Evolutionary conservation across 2,797 vertebrate genomes (phyloP).

Genomic region (Mormyrops boulengeri): DNA sequence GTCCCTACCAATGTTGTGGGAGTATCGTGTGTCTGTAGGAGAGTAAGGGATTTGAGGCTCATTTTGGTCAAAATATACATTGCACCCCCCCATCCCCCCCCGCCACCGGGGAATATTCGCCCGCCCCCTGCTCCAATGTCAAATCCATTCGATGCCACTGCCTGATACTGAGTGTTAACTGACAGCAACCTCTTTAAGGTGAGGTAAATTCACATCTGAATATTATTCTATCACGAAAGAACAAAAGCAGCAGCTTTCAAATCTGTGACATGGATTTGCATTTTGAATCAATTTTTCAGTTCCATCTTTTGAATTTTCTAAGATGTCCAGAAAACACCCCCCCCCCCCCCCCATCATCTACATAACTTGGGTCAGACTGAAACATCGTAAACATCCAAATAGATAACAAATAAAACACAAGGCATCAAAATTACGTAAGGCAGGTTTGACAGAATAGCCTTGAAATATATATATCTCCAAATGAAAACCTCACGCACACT

Average conservation of each 20-base stretch:
- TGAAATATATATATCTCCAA: background rate
- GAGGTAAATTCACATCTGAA: background rate
- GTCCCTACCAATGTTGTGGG: background rate
- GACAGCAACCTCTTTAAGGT: background rate
- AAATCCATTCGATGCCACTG: background rate
- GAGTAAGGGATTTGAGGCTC: background rate
- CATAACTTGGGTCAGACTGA: background rate
- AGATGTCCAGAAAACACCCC: background rate
- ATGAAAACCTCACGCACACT: background rate
- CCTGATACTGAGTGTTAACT: background rate
- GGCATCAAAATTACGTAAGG: background rate
- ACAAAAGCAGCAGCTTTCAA: background rate
- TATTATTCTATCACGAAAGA: background rate
- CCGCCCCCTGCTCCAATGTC: background rate
- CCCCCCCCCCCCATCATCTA: background rate
- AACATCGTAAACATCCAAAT: background rate
- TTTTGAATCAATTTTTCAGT: background rate
- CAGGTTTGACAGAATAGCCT: background rate
- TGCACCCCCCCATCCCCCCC: background rate
- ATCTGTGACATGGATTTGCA: background rate
- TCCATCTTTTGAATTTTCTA: background rate
- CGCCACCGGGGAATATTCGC: background rate
- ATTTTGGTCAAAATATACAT: background rate
- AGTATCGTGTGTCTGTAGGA: background rate
- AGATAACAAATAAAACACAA: background rate